Evolutionary conservation across 1,140 invertebrate species (phyloP), one percentile per base, ranked within the genome.

Genomic region (Conopomorpha cramerella): DNA sequence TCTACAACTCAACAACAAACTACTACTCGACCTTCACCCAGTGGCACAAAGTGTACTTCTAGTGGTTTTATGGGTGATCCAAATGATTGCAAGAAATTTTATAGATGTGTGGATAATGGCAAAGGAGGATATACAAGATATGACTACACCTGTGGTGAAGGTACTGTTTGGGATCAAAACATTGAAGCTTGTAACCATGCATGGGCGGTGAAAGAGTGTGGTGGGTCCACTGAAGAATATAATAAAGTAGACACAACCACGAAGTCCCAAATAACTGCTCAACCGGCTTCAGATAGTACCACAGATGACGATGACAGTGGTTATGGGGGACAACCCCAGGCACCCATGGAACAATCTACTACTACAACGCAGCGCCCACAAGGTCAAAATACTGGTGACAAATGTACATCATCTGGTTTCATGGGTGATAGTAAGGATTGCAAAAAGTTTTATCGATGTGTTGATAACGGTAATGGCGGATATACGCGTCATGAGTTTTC

Each of bases 361-460:
- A 38, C 17, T 30, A 8, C 30, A 13, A 29, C 41, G 31, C 39
- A 43, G n/a, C n/a, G n/a, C n/a, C n/a, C n/a, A n/a, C n/a, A n/a
- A n/a, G n/a, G n/a, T n/a, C n/a, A n/a, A n/a, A n/a, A n/a, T 16
- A 17, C 26, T 17, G 34, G 41, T 28, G 31, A 39, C 38, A 38
- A 38, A 18, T 76, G 67, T 42, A 49, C 34, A 18, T 30, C 47
- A 17, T 53, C 45, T 48, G 84, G 84, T 26, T 86, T 84, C 48
- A 79, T 78, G 51, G 62, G 55, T 15, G 53, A 57, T 46, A 23
- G 11, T 32, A 46, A 45, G 34, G 45, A 67, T 39, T 64, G 87
- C 43, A 77, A 76, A 36, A 83, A 81, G 48, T 88, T 87, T 45
- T 86, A 85, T 51, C 73, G 85, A 35, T 88, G 86, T 50, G 82